phyloP scores from a whole-genome alignment of 2,113 vertebrate species.

The Numenius arquata region DNA sequence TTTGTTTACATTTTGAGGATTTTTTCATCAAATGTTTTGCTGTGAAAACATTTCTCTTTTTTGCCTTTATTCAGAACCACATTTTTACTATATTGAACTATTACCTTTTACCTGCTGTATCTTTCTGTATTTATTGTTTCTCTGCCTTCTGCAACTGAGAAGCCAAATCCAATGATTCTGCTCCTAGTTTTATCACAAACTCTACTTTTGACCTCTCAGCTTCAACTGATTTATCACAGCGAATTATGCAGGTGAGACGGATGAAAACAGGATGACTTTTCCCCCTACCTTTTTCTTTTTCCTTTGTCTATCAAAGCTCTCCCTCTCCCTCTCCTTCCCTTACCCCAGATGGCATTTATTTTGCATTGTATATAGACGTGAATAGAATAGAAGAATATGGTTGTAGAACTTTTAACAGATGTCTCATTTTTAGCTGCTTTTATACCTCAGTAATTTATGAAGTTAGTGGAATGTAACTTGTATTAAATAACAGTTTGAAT shows the following conservation, averaged over 20 bases:
- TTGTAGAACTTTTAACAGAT: slow-evolving; percentile 68
- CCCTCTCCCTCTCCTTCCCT: slow-evolving; percentile 13
- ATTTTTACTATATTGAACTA: slow-evolving; percentile 53
- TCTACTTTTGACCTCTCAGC: slow-evolving; percentile 78
- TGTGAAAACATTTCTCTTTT: slow-evolving; percentile 34
- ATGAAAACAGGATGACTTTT: slow-evolving; percentile 71
- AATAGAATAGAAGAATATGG: slow-evolving; percentile 29
- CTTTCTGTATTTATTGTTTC: slow-evolving; percentile 52
- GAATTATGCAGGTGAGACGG: slow-evolving; percentile 80
- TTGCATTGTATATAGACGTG: slow-evolving; percentile 9
- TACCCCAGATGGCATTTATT: slow-evolving; percentile 67
- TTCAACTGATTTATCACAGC: slow-evolving; percentile 81
- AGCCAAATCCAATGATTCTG: slow-evolving; percentile 66
- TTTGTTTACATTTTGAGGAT: slow-evolving; percentile 3
- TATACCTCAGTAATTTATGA: slow-evolving; percentile 75
- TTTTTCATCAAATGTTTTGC: slow-evolving; percentile 29
- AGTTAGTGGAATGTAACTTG: slow-evolving; percentile 74
- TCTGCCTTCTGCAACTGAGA: slow-evolving; percentile 62
- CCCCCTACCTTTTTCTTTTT: slow-evolving; percentile 42
- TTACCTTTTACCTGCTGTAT: slow-evolving; percentile 60
- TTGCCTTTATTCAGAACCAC: slow-evolving; percentile 30
- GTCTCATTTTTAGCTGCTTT: slow-evolving; percentile 73
- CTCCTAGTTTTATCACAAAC: slow-evolving; percentile 72
- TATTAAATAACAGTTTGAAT: slow-evolving; percentile 77
- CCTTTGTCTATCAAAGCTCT: slow-evolving; percentile 31